Percentiles rank a stretch among this genome's conserved stretches.
Conservation (phyloP, 2,113 vertebrate species). For the Megaceryle torquata region DNA sequence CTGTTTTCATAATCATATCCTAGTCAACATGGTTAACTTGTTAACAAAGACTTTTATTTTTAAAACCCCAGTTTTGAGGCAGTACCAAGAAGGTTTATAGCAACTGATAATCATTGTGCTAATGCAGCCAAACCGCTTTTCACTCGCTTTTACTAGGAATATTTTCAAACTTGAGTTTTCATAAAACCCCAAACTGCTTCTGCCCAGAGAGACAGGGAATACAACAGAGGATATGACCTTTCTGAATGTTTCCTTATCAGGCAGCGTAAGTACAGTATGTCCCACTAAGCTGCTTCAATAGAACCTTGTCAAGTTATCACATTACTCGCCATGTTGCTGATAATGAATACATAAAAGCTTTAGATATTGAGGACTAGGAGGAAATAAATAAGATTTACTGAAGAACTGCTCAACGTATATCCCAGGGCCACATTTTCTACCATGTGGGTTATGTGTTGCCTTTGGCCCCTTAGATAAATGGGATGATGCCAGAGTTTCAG, state of each 20-base stretch:
- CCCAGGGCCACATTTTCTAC: conserved; percentile 14
- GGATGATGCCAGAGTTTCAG: conserved; percentile 36
- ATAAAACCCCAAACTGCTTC: neutral
- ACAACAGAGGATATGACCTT: conserved; percentile 66
- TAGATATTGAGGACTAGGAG: conserved; percentile 58
- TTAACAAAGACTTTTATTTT: neutral
- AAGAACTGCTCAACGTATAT: conserved; percentile 51
- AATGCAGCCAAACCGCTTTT: neutral
- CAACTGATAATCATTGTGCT: neutral
- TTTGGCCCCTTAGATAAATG: conserved; percentile 53
- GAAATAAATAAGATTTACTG: conserved; percentile 70
- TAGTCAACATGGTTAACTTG: neutral
- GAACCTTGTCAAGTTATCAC: conserved; percentile 70
- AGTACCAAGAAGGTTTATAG: neutral
- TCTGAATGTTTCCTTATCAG: conserved; percentile 69
- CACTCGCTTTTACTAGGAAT: neutral
- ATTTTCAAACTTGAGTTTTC: conserved; percentile 47
- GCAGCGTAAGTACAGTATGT: conserved; percentile 59
- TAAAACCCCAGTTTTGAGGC: neutral
- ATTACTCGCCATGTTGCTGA: conserved; percentile 65
- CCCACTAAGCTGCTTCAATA: conserved; percentile 67
- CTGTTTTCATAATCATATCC: fast-evolving
- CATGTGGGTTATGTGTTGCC: neutral
- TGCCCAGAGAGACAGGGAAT: conserved; percentile 51
- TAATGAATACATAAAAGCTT: conserved; percentile 72